Base-by-base conservation (phyloP, 2,888 invertebrate genomes). In the Agrenia bidenticulata region DNA sequence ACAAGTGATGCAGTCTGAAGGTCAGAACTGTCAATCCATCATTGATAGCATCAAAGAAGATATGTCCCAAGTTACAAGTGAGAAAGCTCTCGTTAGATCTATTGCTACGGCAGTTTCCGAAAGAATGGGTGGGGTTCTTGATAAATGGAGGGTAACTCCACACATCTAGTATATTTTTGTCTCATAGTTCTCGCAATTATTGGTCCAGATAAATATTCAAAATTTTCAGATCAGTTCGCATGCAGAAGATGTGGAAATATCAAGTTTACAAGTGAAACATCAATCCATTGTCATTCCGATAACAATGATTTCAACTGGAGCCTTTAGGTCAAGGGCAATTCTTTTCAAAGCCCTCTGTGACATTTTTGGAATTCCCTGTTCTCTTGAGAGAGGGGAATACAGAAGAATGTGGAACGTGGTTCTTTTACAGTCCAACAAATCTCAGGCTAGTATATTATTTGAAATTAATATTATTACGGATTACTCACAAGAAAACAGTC, bases 321-420 rank as follows among this genome's bases (percentile, higher is more conserved):
- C 70, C 1, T 72, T 69, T 42, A 61, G 75, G 41, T 64, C 70
- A 76, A 81, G 87, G 1, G 85, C 87, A 0, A 53, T 88, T 2
- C 81, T 88, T 23, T 88, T 86, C 80, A 88, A 88, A 78, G 82
- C 81, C 1, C 78, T 88, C 24, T 86, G 87, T 0, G 88, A 88
- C 77, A 82, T 84, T 49, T 78, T 85, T 23, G 85, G 85, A 0
- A 70, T 88, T 66, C 87, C 88, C 0, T 85, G 85, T 60, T 82
- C 85, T 0, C 75, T 88, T 64, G 81, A 82, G 64, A 82, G 87
- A 1, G 81, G 84, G 1, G 77, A 81, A n/a, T 82, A 84, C 61
- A 84, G 84, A 0, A 81, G 82, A 69, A 82, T 85, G 0, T 88
- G 86, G 85, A 84, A 86, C 73, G 87, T 88, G 77, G 78, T 88